A percentile compares a stretch with the other conserved stretches of the same genome.
Evolutionary conservation across 2,888 invertebrate species (phyloP).

Genomic region (Bibio marci): DNA sequence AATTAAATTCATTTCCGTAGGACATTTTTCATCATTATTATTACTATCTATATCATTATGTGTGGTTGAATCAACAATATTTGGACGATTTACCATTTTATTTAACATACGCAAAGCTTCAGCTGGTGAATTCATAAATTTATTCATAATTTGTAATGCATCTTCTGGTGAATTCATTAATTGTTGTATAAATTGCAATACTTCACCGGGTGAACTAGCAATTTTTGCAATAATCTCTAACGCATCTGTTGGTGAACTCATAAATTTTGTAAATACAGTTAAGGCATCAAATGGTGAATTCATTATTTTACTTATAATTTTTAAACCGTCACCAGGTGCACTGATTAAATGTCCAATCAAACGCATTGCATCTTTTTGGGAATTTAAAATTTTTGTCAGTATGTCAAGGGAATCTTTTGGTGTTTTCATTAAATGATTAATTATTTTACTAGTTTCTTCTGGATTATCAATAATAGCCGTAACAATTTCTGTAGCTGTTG

Average conservation of each 20-base stretch:
- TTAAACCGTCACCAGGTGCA: conserved; percentile 27
- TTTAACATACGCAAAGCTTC: conserved; percentile 27
- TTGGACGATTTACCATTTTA: conserved; percentile 17
- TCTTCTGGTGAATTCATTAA: conserved; percentile 29
- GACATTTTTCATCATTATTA: no score
- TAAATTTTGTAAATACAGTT: conserved; percentile 30
- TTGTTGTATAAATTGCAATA: conserved; percentile 27
- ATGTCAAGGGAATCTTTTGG: conserved; percentile 23
- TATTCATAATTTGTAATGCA: conserved; percentile 28
- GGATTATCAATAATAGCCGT: conserved; percentile 25
- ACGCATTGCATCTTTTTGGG: conserved; percentile 26
- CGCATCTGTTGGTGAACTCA: conserved; percentile 30
- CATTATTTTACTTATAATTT: conserved; percentile 30
- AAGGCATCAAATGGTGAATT: conserved; percentile 29
- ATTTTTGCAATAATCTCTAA: conserved; percentile 29
- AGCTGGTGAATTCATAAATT: conserved; percentile 28
- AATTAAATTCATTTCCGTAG: no score
- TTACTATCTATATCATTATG: background rate
- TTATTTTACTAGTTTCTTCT: conserved; percentile 25
- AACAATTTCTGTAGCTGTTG: conserved; percentile 19
- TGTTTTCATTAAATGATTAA: conserved; percentile 25
- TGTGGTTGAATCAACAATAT: conserved; percentile 4
- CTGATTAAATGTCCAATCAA: conserved; percentile 27
- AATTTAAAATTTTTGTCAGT: conserved; percentile 24
- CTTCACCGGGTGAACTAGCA: conserved; percentile 27